These are phyloP conservation scores for Hydrozoanthus tunicans DNA, from an alignment of 64 coral and sea anemone species.

Conservation along the genomic window DNA sequence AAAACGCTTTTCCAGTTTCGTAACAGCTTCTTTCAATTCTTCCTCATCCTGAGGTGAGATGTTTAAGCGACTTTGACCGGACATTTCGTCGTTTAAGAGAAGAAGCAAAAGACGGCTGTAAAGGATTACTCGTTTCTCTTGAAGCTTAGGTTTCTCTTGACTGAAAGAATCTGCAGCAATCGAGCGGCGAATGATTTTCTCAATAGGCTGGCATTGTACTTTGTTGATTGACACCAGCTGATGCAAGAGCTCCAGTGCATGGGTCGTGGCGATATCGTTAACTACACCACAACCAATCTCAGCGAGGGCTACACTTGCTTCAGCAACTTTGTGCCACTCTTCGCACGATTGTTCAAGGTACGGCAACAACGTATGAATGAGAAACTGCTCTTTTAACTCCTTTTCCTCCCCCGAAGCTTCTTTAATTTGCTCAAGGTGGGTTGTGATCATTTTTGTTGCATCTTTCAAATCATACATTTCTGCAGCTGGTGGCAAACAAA, in stretches of 20 bases:
- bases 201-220: not conserved
- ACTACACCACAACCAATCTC: conserved; percentile 3
- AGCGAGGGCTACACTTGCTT: not conserved
- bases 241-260: not conserved
- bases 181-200: not conserved
- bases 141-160: not conserved
- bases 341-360: not conserved
- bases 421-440: not conserved
- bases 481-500: not conserved
- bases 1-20: not conserved
- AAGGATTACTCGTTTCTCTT: not conserved
- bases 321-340: not conserved
- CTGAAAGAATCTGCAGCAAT: not conserved
- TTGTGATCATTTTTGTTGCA: not conserved
- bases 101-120: not conserved
- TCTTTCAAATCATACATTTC: not conserved
- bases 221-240: not conserved
- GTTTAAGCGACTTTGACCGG: not conserved
- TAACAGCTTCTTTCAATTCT: not conserved
- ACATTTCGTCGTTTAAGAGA: not conserved
- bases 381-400: too few species aligned
- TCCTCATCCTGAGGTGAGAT: not conserved
- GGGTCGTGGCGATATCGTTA: not conserved
- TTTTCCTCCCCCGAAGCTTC: too few species aligned
- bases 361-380: not conserved